Conservation (phyloP, 2,888 invertebrate species). For the Macaria liturata region DNA sequence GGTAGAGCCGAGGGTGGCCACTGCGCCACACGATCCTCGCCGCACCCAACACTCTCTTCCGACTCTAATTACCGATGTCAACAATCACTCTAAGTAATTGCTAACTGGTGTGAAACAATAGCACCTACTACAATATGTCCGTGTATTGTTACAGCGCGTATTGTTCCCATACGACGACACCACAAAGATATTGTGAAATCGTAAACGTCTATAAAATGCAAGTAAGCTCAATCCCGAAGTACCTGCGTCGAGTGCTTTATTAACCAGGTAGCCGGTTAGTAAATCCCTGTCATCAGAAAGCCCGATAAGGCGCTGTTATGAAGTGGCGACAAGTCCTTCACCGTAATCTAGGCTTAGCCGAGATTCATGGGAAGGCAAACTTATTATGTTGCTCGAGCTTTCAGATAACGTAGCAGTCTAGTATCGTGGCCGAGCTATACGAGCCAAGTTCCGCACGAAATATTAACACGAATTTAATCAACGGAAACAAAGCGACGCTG, state of each 20-base stretch:
- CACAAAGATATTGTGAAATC: too few species aligned
- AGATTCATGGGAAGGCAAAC: constrained; percentile 14
- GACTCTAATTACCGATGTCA: constrained; percentile 56
- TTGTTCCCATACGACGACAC: not conserved
- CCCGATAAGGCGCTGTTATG: constrained; percentile 60
- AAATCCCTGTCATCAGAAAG: constrained; percentile 60
- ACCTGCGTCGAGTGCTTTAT: not conserved
- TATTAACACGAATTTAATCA: constrained; percentile 23
- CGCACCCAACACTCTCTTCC: constrained; percentile 38
- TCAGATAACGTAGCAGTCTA: constrained; percentile 1
- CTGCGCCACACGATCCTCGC: constrained; percentile 40
- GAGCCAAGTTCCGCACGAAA: constrained; percentile 3
- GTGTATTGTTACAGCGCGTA: not conserved
- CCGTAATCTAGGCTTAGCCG: constrained; percentile 21
- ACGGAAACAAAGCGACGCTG: constrained; percentile 21
- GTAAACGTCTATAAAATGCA: too few species aligned
- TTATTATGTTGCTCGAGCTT: constrained; percentile 16
- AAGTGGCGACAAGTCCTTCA: constrained; percentile 45
- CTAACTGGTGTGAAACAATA: constrained; percentile 35
- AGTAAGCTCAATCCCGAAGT: too few species aligned
- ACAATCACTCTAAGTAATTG: constrained; percentile 52
- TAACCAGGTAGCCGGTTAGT: constrained; percentile 52
- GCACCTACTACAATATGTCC: constrained; percentile 22
- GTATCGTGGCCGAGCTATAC: too few species aligned
- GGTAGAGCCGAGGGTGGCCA: constrained; percentile 52